Evolutionary conservation across 2,113 vertebrate species (phyloP), one percentile per base, ranked within the genome.

Genomic region (Gobiocypris rarus): DNA sequence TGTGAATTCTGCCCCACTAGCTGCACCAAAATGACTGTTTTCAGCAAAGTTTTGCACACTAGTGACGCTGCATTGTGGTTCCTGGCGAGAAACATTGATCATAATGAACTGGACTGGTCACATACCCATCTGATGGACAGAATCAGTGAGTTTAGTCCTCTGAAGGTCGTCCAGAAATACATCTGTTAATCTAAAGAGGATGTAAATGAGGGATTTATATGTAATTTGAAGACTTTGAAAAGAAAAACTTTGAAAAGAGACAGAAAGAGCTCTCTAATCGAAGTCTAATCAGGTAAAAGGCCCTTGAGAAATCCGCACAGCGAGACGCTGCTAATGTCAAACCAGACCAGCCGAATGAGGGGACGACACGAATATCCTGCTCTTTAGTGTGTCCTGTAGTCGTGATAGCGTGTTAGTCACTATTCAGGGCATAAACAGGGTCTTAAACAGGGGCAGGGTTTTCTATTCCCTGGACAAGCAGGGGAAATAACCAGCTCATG

Each of bases 271-370:
- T 11, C 83, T 69, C 75, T 74, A 82, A 85, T 87, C 67, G 75
- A 48, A 75, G 75, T 69, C 63, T 85, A 85, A 87, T 84, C 79
- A 87, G 79, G 79, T 85, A 87, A 85, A 87, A 85, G 56, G 70
- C 82, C 77, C 84, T 84, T 80, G 59, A 86, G 85, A 82, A 84
- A n/a, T 75, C 45, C 74, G 69, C 24, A 41, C 58, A 48, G 76
- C 83, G 63, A 76, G 61, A 38, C 19, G 71, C 63, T 45, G 65
- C 45, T 24, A 52, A 71, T 67, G 74, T 61, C 65, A 70, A 38
- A 52, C 82, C 22, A 19, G 56, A 28, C 9, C 59, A 65, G 77
- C 6, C 1, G n/a, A 22, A 52, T 22, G n/a, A 11, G 48, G 24
- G 17, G 73, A 54, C 17, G 24, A 31, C 13, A 26, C 28, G 1